Percentiles rank a stretch among this genome's conserved stretches.
Evolutionary conservation across 2,888 invertebrate species (phyloP).

Genomic region (Drosophila parthenogenetica): DNA sequence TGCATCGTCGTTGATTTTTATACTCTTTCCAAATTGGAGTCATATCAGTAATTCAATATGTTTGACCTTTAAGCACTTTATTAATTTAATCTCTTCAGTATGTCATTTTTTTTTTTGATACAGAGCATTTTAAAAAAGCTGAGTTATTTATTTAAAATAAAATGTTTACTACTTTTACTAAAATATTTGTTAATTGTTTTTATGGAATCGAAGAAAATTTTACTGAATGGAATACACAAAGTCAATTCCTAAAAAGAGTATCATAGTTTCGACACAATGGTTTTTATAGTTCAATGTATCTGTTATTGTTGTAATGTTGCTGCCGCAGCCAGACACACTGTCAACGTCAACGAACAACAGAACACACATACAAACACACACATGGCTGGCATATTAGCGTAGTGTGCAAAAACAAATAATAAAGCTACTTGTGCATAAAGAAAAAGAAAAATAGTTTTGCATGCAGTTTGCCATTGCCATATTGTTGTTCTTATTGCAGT

Average conservation of each 20-base stretch:
- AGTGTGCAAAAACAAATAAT: constrained; percentile 71
- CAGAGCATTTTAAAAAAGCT: too few species aligned
- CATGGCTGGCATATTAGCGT: constrained; percentile 50
- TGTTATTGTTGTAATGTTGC: constrained; percentile 30
- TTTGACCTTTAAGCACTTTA: not conserved
- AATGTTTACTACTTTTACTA: too few species aligned
- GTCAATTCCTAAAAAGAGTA: not conserved
- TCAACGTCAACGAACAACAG: constrained; percentile 41
- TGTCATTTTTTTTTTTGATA: too few species aligned
- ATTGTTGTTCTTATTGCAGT: constrained; percentile 32
- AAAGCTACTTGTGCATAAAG: constrained; percentile 67
- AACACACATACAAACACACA: constrained; percentile 10
- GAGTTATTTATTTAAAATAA: too few species aligned
- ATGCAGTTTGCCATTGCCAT: constrained; percentile 31
- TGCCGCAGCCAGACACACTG: constrained; percentile 47
- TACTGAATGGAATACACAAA: too few species aligned
- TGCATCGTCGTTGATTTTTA: constrained; percentile 33
- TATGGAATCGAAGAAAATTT: too few species aligned
- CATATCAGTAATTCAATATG: not conserved
- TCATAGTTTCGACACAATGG: not conserved
- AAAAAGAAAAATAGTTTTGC: constrained; percentile 43
- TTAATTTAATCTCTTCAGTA: too few species aligned
- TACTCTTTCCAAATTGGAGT: constrained; percentile 21
- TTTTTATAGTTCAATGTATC: constrained; percentile 11
- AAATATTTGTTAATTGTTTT: too few species aligned